Conservation (phyloP, 2,888 invertebrate species). For the Cryptophagus acutangulus region DNA sequence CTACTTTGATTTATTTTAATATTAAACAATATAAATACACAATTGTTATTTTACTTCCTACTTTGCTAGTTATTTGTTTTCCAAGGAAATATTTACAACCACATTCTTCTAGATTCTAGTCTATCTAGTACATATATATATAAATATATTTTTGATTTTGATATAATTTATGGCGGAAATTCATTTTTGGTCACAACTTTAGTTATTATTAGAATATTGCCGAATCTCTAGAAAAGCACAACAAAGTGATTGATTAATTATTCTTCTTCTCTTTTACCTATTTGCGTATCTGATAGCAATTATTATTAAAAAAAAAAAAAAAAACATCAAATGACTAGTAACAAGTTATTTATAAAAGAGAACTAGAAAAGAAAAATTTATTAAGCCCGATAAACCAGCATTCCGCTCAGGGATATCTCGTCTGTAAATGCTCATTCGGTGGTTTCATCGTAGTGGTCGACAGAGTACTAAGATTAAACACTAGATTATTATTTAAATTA, state of each 20-base stretch:
- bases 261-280: not conserved
- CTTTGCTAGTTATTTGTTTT: not conserved
- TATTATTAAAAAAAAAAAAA: not conserved
- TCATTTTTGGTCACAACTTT: no score
- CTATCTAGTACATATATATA: not conserved
- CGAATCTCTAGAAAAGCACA: no score
- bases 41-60: constrained; percentile 2
- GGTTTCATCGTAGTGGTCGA: no score
- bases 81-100: no score
- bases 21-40: constrained; percentile 18
- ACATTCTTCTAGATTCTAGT: no score
- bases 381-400: constrained; percentile 12
- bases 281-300: constrained; percentile 1
- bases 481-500: no score
- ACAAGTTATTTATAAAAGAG: constrained; percentile 27
- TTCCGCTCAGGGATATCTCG: constrained; percentile 26
- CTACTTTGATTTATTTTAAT: constrained; percentile 5
- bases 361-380: constrained; percentile 10
- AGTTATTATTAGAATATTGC: no score
- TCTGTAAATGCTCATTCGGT: constrained; percentile 27
- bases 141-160: constrained; percentile 7
- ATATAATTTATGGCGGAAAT: not conserved
- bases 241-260: no score
- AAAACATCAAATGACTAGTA: constrained; percentile 30
- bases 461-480: no score